These are phyloP conservation scores for Piezodorus guildinii DNA, from an alignment of 1,140 invertebrate species.

Conservation along the genomic window DNA sequence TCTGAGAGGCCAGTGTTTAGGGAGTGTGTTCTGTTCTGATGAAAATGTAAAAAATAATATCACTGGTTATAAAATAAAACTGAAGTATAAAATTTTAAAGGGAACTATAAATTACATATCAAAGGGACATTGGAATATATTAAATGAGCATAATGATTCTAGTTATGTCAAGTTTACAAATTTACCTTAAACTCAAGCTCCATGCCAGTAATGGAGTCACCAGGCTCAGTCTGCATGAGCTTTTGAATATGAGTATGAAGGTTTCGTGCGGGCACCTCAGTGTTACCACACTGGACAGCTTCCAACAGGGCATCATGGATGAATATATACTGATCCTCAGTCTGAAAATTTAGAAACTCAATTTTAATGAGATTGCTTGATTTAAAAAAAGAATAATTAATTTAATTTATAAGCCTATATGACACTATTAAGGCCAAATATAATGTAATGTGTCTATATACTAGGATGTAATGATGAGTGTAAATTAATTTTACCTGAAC, in stretches of 20 bases:
- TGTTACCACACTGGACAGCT: conserved; percentile 88
- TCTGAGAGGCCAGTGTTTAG: too few relatives aligned
- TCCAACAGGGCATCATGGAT: conserved; percentile 95
- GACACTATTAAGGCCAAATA: neutral
- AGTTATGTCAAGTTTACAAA: too few relatives aligned
- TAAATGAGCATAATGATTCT: too few relatives aligned
- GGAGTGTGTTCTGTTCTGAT: too few relatives aligned
- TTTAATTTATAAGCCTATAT: neutral
- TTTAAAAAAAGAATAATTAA: neutral
- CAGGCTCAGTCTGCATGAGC: conserved; percentile 60
- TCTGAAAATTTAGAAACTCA: conserved; percentile 51
- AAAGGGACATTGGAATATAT: too few relatives aligned
- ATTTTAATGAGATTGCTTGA: neutral
- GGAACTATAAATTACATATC: too few relatives aligned
- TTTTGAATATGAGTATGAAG: conserved; percentile 90
- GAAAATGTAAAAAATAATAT: too few relatives aligned
- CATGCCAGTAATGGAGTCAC: conserved; percentile 89
- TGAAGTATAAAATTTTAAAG: too few relatives aligned
- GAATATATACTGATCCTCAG: conserved; percentile 99
- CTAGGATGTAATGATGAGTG: too few relatives aligned
- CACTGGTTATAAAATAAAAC: too few relatives aligned
- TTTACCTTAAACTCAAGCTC: conserved; percentile 89
- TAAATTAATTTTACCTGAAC: conserved; percentile 36
- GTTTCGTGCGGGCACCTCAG: conserved; percentile 65
- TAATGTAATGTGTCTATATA: too few relatives aligned